Conservation (phyloP, 2,888 invertebrate species). For the Tortrix viridana region DNA sequence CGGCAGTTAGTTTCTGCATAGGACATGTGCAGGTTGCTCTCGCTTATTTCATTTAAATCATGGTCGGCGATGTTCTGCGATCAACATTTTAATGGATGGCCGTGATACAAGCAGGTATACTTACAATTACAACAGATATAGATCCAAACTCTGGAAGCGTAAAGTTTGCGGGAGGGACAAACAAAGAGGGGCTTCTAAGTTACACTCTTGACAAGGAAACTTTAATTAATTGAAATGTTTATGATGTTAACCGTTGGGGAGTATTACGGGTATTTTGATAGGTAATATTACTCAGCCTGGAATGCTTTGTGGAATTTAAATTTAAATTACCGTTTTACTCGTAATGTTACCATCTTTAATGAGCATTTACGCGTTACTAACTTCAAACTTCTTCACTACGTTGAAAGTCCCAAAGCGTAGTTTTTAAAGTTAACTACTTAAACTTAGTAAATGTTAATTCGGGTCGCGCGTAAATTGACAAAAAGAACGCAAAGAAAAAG, state of each 20-base stretch:
- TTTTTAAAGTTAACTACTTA: conserved; percentile 3
- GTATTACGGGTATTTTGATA: conserved; percentile 36
- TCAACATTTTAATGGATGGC: conserved; percentile 5
- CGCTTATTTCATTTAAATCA: background rate
- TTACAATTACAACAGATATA: conserved; percentile 27
- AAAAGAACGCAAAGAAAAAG: background rate
- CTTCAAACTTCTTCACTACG: no score
- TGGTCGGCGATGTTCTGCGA: background rate
- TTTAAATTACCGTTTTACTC: conserved; percentile 26
- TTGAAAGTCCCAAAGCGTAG: conserved; percentile 1
- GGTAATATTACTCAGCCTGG: conserved; percentile 27
- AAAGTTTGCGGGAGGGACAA: conserved; percentile 33
- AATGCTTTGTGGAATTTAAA: conserved; percentile 21
- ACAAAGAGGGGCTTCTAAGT: conserved; percentile 38
- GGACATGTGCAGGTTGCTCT: background rate
- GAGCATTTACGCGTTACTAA: background rate
- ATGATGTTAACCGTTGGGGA: conserved; percentile 37
- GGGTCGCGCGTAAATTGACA: background rate
- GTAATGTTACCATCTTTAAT: conserved; percentile 2
- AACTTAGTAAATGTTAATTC: conserved; percentile 8
- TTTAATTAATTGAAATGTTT: conserved; percentile 40
- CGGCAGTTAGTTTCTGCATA: no score
- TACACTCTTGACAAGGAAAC: conserved; percentile 39
- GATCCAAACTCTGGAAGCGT: conserved; percentile 22
- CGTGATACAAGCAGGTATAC: conserved; percentile 1